These are phyloP conservation scores for Apantesis nais DNA, from an alignment of 2,888 invertebrate genomes.

Conservation along the genomic window DNA sequence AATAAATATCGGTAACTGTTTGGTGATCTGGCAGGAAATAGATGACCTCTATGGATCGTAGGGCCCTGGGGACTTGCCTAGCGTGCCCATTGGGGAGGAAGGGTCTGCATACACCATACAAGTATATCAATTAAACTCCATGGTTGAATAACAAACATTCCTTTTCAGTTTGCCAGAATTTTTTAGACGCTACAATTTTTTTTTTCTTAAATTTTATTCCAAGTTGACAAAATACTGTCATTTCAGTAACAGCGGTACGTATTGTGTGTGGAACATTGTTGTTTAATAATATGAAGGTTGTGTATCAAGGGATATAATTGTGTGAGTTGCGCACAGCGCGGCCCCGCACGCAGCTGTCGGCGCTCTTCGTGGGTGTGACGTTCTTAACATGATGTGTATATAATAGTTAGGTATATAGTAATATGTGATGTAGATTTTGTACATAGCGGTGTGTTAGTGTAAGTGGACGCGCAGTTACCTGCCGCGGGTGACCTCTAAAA, in stretches of 20 bases:
- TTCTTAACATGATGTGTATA: constrained; percentile 2
- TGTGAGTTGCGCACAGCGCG: neutral
- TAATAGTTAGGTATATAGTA: constrained; percentile 2
- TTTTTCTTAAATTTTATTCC: too few species aligned
- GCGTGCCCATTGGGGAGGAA: too few species aligned
- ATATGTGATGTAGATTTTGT: constrained; percentile 53
- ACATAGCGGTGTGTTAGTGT: constrained; percentile 38
- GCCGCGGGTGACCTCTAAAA: neutral
- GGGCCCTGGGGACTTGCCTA: too few species aligned
- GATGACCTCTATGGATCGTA: too few species aligned
- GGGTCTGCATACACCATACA: too few species aligned
- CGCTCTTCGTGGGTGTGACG: neutral
- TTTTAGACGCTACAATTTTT: too few species aligned
- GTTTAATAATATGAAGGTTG: neutral
- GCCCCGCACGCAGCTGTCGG: neutral
- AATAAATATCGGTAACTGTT: too few species aligned
- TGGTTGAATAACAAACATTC: too few species aligned
- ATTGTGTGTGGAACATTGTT: neutral
- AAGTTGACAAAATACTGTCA: neutral
- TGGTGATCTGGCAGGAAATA: too few species aligned
- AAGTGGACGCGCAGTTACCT: constrained; percentile 1
- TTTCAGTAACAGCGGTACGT: neutral
- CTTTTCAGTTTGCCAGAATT: too few species aligned
- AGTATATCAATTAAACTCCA: too few species aligned
- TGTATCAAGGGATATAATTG: neutral